Evolutionary conservation across 1,140 invertebrate genomes (phyloP), one percentile per base, ranked within the genome.

Genomic region (Trypoxylus dichotomus): DNA sequence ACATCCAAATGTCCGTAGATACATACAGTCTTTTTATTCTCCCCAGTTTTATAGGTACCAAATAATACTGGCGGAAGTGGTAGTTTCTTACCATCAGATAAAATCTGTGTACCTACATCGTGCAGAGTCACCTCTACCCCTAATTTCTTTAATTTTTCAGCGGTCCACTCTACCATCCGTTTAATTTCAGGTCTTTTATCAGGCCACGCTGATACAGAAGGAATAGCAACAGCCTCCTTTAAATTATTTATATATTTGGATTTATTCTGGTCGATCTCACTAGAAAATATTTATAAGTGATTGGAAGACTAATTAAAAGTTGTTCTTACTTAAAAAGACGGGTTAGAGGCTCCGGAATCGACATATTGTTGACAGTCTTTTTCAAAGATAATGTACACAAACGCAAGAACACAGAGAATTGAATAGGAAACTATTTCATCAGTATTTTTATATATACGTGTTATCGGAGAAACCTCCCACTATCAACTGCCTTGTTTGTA

Each of bases 1-100:
- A 99, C 98, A 90, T 99, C 98, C 82, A 99, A 91, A 89, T 99
- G 98, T 0, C 98, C 98, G 88, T 99, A 99, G 72, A 99, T 90
- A 74, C 96, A 91, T 60, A 99, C 90, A 19, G 97, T 99, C 83
- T 97, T 94, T 85, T 97, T 98, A 6, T 91, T 91, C 0, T 92
- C 88, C 86, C 98, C 95, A 80, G 90, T 92, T 78, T 97, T 97
- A 68, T 99, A 88, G 32, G 87, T 88, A 24, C 93, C 97, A n/a
- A 98, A 88, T 24, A 99, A 83, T 10, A 97, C 93, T 37, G 97
- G 96, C 0, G 98, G 98, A 41, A 99, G 86, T 41, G 91, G 90
- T 37, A 98, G 86, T 81, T 90, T 86, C 75, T 86, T 88, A 8
- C 94, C 95, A 87, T 94, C 92, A 19, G 90, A 89, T 32, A 97